Evolutionary conservation across 2,113 vertebrate species (phyloP), one percentile per base, ranked within the genome.

Genomic region (Gnathonemus longibarbis): DNA sequence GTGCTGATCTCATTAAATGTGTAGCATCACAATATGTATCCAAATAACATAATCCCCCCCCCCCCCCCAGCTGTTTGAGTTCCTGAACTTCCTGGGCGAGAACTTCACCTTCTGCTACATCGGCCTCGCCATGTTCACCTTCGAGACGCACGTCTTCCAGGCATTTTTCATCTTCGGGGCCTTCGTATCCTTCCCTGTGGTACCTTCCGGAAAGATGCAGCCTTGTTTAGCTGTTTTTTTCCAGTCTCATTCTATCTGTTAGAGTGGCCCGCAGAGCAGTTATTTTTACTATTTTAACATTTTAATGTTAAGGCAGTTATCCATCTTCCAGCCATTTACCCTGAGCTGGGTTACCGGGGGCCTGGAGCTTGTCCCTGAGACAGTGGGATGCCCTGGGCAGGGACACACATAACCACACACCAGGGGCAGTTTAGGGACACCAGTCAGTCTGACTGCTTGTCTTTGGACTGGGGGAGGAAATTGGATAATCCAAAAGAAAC

Each of bases 81-180:
- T 97, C 93, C 96, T 97, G 96, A 97, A 95, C 93, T 97, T 97
- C 95, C 94, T 97, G 93, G 96, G 96, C 88, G 97, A 98, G 94
- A 98, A 97, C 9, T 97, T 97, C 94, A 96, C 97, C 95, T 97
- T 97, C 95, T 96, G 97, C 90, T 97, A 97, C 93, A 97, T 97
- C 96, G 97, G 97, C 92, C 95, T 96, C 24, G 95, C 96, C 0
- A 90, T 97, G 88, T 96, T 97, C 94, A 96, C 95, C 0, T 97
- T 97, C 93, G 95, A 96, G 93, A 96, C 95, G 90, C 97, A 97
- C 84, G 95, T 96, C 93, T 98, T 97, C 93, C 96, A 94, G 91
- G 95, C 93, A 48, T 90, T 97, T 90, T 97, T 97, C 92, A 96
- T 98, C 93, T 95, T 94, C 9, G 97, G 96, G 89, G 96, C 96